Conservation (phyloP, 2,888 invertebrate species). For the Xestia ashworthii region DNA sequence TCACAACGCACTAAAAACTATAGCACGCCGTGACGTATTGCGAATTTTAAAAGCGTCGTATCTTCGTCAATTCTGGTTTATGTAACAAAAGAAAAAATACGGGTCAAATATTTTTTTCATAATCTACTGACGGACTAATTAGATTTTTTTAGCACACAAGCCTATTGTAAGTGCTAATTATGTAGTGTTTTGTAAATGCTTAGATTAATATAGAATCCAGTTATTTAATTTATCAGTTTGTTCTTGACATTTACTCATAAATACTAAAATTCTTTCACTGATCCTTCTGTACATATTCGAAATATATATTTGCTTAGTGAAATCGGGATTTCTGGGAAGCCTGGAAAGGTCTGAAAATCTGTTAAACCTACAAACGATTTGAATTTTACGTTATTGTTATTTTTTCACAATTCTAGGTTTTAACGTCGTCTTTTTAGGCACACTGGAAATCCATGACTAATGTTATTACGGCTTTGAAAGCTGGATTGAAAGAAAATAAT, state of each 20-base stretch:
- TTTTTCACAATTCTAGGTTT: not conserved
- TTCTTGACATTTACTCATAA: not conserved
- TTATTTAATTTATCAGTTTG: not conserved
- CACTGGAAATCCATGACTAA: not conserved
- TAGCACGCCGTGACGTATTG: too few relatives aligned
- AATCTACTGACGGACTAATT: too few relatives aligned
- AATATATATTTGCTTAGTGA: not conserved
- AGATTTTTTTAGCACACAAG: too few relatives aligned
- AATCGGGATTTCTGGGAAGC: not conserved
- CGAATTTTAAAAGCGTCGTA: too few relatives aligned
- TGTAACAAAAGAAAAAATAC: too few relatives aligned
- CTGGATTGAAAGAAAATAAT: not conserved
- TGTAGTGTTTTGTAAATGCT: not conserved
- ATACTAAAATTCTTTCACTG: not conserved
- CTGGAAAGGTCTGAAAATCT: not conserved
- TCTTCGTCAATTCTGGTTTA: too few relatives aligned
- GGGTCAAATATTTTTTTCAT: too few relatives aligned
- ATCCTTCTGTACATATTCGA: not conserved
- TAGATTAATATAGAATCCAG: not conserved
- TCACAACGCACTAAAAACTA: too few relatives aligned
- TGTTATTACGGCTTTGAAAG: not conserved
- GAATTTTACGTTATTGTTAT: not conserved
- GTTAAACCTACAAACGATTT: not conserved
- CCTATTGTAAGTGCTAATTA: not conserved
- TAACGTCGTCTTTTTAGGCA: not conserved